Conservation (phyloP, 92 coral and sea anemone genomes). For the Blastomussa wellsi region DNA sequence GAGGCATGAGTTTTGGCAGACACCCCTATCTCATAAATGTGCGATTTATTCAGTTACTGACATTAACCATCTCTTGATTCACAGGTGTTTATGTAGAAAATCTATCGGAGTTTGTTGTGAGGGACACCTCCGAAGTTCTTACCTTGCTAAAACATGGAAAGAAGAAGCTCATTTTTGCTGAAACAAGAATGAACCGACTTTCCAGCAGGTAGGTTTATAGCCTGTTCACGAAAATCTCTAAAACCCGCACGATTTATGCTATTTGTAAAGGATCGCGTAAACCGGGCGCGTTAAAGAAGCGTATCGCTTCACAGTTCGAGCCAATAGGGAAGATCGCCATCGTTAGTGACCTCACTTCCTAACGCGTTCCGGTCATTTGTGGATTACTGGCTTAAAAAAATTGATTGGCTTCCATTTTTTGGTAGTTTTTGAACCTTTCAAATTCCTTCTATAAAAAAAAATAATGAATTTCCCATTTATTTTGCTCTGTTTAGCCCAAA, state of each 20-base stretch:
- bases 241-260: too few relatives aligned
- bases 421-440: background rate
- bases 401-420: background rate
- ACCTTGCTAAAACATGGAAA: constrained; percentile 72
- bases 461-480: background rate
- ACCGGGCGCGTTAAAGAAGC: too few relatives aligned
- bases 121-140: constrained; percentile 74
- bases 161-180: constrained; percentile 80
- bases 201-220: constrained; percentile 35
- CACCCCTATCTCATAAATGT: too few relatives aligned
- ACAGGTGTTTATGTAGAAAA: constrained; percentile 86
- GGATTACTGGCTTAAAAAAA: background rate
- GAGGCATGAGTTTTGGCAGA: too few relatives aligned
- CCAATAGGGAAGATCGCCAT: too few relatives aligned
- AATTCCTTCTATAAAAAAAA: background rate
- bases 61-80: background rate
- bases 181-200: constrained; percentile 83
- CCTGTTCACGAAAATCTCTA: background rate
- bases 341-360: background rate
- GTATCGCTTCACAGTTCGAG: too few relatives aligned
- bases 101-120: constrained; percentile 73
- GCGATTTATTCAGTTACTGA: background rate
- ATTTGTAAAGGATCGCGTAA: too few relatives aligned
- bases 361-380: background rate
- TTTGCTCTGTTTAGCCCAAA: background rate